Conservation (phyloP, 2,113 vertebrate genomes). For the Petroica traversi region DNA sequence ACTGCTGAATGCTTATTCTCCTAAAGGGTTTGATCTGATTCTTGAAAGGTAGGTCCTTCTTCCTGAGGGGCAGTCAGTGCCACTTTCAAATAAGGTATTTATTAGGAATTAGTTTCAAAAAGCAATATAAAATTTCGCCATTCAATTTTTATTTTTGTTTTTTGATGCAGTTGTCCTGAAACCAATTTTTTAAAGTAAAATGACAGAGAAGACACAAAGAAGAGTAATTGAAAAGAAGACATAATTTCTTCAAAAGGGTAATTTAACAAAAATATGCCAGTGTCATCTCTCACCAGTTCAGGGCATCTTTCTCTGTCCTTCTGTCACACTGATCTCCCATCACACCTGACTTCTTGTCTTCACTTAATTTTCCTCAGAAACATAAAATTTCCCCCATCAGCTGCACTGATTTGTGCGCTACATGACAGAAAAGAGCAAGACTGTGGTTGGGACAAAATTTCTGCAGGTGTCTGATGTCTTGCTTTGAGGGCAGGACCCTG, state of each 20-base stretch:
- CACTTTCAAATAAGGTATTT: not conserved
- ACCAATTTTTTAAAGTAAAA: not conserved
- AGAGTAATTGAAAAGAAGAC: not conserved
- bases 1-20: not conserved
- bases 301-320: not conserved
- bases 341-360: not conserved
- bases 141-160: not conserved
- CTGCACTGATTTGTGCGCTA: rapidly evolving
- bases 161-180: not conserved
- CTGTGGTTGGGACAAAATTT: not conserved
- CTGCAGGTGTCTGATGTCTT: not conserved
- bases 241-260: not conserved
- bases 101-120: not conserved
- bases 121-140: not conserved
- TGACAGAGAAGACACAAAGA: not conserved
- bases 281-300: not conserved
- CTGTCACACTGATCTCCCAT: not conserved
- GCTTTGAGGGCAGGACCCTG: not conserved
- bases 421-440: not conserved
- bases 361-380: not conserved
- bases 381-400: not conserved
- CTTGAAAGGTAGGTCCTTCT: not conserved
- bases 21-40: not conserved
- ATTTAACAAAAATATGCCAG: not conserved
- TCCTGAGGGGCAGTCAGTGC: not conserved